Evolutionary conservation across 1,140 invertebrate species (phyloP).

Genomic region (Megalopta genalis): DNA sequence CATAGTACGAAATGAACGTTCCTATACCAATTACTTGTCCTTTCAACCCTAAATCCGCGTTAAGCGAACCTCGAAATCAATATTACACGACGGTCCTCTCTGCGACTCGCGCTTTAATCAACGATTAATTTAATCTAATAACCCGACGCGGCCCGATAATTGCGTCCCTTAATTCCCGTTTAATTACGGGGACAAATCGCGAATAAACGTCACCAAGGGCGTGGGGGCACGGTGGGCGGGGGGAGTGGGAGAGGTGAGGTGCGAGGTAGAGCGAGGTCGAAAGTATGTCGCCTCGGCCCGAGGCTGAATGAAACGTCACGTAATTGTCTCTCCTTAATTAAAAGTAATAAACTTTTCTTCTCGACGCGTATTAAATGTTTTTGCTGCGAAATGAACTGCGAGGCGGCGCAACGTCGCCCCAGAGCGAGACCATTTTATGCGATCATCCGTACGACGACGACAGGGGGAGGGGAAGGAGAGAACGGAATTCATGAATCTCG

Average conservation of each 20-base stretch:
- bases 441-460: no score
- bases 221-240: no score
- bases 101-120: conserved; percentile 39
- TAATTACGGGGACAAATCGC: conserved; percentile 6
- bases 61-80: conserved; percentile 39
- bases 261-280: no score
- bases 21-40: conserved; percentile 47
- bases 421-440: no score
- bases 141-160: conserved; percentile 26
- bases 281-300: no score
- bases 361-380: background rate
- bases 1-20: conserved; percentile 32
- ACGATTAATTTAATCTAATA: conserved; percentile 51
- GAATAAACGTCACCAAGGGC: background rate
- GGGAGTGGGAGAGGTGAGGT: no score
- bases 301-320: background rate
- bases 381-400: no score
- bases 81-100: conserved; percentile 24
- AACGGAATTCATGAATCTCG: no score
- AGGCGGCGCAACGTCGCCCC: no score
- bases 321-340: background rate
- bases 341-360: background rate
- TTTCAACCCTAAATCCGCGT: conserved; percentile 41
- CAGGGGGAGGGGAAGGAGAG: no score
- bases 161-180: conserved; percentile 32